Conservation (phyloP, 2,888 invertebrate species). For the Calliscelio sp. region DNA sequence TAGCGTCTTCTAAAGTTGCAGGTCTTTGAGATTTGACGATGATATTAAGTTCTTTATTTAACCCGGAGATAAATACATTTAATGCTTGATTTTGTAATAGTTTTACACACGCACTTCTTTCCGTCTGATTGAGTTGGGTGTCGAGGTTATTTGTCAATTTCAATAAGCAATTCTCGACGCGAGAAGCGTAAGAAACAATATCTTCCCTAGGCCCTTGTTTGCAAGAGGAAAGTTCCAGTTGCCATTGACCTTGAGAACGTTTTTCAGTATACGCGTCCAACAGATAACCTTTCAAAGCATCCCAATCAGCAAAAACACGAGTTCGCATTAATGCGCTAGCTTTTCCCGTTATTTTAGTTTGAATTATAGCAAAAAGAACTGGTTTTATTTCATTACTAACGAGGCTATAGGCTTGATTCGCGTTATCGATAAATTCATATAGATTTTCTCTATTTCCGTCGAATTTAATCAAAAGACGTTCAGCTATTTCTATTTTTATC, state of each 20-base stretch:
- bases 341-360: conserved; percentile 75
- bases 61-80: conserved; percentile 79
- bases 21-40: conserved; percentile 80
- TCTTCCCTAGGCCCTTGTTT: conserved; percentile 75
- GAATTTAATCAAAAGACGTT: conserved; percentile 53
- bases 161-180: conserved; percentile 78
- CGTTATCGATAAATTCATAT: conserved; percentile 67
- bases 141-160: conserved; percentile 78
- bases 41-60: conserved; percentile 77
- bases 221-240: conserved; percentile 78
- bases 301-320: conserved; percentile 73
- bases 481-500: conserved; percentile 63
- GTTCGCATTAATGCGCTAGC: conserved; percentile 73
- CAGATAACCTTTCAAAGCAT: conserved; percentile 63
- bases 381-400: too few relatives aligned
- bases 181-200: conserved; percentile 76
- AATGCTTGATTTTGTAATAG: conserved; percentile 78
- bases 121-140: conserved; percentile 58
- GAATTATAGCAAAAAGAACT: conserved; percentile 73
- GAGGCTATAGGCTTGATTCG: conserved; percentile 56
- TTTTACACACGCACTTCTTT: conserved; percentile 68
- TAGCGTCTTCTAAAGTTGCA: conserved; percentile 76
- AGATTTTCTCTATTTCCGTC: conserved; percentile 69
- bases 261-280: conserved; percentile 55
- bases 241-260: conserved; percentile 77